phyloP scores from a whole-genome alignment of 1,140 invertebrate species.

The Tyrophagus putrescentiae region DNA sequence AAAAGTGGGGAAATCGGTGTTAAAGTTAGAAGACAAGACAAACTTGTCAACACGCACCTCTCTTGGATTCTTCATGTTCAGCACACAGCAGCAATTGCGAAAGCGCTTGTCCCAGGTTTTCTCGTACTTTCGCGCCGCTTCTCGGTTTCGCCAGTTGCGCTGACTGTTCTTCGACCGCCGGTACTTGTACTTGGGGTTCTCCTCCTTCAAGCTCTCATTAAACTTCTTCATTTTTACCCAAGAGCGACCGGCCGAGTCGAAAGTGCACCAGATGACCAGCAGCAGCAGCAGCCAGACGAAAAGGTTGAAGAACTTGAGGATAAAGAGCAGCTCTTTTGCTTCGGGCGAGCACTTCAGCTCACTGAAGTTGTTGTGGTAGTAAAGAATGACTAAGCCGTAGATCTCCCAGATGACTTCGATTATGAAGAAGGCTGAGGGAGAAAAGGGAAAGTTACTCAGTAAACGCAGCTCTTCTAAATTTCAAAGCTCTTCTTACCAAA shows the following conservation, averaged over 20 bases:
- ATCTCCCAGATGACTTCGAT: conserved; percentile 60
- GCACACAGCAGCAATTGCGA: conserved; percentile 69
- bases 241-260: conserved; percentile 68
- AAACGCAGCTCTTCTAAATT: background rate
- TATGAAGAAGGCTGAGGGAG: conserved; percentile 45
- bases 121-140: conserved; percentile 72
- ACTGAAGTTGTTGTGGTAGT: conserved; percentile 51
- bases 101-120: conserved; percentile 78
- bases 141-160: conserved; percentile 74
- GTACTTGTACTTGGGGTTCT: conserved; percentile 55
- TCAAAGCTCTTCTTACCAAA: conserved; percentile 45
- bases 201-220: conserved; percentile 61
- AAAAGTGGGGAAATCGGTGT: conserved; percentile 22
- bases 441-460: conserved; percentile 11
- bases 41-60: conserved; percentile 29
- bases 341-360: conserved; percentile 39
- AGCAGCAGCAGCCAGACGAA: conserved; percentile 53
- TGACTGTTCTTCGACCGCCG: conserved; percentile 58
- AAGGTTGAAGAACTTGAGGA: conserved; percentile 65
- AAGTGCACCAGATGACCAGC: conserved; percentile 71
- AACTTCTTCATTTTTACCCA: conserved; percentile 88
- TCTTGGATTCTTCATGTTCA: conserved; percentile 57
- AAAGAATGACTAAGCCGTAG: conserved; percentile 56
- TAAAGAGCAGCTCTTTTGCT: conserved; percentile 57
- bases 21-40: conserved; percentile 7